These are phyloP conservation scores for Danaus melanippus DNA, from an alignment of 1,140 invertebrate species.

Conservation along the genomic window DNA sequence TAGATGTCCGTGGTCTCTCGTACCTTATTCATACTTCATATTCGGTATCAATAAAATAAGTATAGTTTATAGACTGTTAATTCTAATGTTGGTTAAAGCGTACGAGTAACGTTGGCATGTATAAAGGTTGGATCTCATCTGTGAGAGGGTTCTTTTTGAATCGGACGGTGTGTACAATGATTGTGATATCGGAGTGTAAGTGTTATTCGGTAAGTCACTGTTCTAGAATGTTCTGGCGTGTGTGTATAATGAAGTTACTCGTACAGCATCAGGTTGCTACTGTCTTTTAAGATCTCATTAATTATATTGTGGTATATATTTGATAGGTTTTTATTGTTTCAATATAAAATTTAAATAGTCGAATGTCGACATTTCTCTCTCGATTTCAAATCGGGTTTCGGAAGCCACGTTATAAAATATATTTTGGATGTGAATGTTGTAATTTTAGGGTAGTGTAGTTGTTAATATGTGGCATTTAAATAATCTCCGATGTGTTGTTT, in stretches of 20 bases:
- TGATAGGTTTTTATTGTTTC: slow-evolving; percentile 14
- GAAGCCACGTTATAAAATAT: slow-evolving; percentile 12
- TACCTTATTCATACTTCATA: no score
- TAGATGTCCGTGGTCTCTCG: no score
- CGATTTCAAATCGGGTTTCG: slow-evolving; percentile 17
- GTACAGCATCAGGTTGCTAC: slow-evolving; percentile 2
- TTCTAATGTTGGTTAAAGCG: not conserved
- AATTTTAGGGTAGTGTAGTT: slow-evolving; percentile 36
- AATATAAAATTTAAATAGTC: slow-evolving; percentile 7
- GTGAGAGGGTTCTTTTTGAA: not conserved
- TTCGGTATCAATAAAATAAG: no score
- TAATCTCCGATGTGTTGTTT: slow-evolving; percentile 39
- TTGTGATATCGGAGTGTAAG: no score
- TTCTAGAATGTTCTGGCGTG: no score
- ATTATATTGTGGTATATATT: slow-evolving; percentile 27
- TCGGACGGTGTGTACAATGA: no score
- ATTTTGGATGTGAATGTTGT: slow-evolving; percentile 33
- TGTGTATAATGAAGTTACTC: slow-evolving; percentile 2
- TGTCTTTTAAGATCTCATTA: slow-evolving; percentile 47
- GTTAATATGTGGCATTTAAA: slow-evolving; percentile 54
- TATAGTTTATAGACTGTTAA: no score
- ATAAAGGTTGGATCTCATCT: slow-evolving; percentile 9
- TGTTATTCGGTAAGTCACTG: no score
- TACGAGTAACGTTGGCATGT: slow-evolving; percentile 7
- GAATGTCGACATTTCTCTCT: slow-evolving; percentile 10